A percentile compares a stretch with the other conserved stretches of the same genome.
phyloP scores from a whole-genome alignment of 2,888 invertebrate genomes.

The Calameuta pallipes region DNA sequence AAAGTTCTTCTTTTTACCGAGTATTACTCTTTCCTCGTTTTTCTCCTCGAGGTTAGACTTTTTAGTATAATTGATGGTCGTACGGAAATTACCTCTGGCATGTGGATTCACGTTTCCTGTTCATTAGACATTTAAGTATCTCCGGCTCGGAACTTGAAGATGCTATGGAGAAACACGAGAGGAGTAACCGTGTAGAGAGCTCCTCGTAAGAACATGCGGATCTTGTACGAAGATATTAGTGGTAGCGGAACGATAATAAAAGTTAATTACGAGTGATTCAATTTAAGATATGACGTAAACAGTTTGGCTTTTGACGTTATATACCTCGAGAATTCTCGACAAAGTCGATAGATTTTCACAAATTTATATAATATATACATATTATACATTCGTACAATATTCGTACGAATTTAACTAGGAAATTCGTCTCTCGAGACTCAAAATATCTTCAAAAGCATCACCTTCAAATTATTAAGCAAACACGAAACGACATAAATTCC shows the following conservation, averaged over 20 bases:
- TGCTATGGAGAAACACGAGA: neutral
- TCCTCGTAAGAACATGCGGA: neutral
- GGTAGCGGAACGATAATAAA: neutral
- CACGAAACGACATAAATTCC: too few relatives aligned
- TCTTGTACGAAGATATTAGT: neutral
- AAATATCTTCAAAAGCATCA: too few relatives aligned
- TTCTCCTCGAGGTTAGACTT: neutral
- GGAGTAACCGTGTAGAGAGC: neutral
- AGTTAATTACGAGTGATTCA: neutral
- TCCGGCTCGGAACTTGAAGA: slow-evolving; percentile 33
- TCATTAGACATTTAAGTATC: neutral
- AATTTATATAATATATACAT: too few relatives aligned
- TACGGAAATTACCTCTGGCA: neutral
- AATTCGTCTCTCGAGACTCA: too few relatives aligned
- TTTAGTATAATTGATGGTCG: neutral
- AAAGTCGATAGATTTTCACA: neutral
- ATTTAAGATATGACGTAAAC: neutral
- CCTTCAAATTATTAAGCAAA: too few relatives aligned
- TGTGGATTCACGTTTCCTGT: neutral
- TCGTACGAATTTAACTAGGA: too few relatives aligned
- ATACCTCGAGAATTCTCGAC: neutral
- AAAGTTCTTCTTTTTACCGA: neutral
- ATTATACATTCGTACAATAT: too few relatives aligned
- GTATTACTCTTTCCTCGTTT: neutral
- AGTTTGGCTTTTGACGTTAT: neutral